These are phyloP conservation scores for Pterocles burchelli DNA, from an alignment of 2,113 vertebrate species.

Conservation along the genomic window DNA sequence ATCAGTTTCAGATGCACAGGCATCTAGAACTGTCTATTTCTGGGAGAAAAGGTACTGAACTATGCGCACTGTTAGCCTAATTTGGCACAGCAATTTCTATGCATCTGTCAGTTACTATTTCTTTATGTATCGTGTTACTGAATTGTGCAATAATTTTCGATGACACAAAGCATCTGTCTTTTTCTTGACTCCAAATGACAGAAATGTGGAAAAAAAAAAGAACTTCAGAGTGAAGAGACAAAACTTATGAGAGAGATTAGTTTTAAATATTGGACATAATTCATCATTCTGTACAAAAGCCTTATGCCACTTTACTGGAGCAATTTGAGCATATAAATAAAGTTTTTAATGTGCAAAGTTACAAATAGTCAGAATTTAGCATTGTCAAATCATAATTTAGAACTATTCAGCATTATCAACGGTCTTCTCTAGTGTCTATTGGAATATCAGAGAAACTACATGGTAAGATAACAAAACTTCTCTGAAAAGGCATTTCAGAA, in stretches of 20 bases:
- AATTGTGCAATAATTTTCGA: not conserved
- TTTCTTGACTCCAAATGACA: slow-evolving; percentile 11
- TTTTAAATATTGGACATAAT: slow-evolving; percentile 29
- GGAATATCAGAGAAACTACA: slow-evolving; percentile 34
- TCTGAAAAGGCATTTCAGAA: slow-evolving; percentile 37
- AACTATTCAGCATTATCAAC: slow-evolving; percentile 30
- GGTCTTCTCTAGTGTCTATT: slow-evolving; percentile 18
- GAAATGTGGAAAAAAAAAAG: not conserved
- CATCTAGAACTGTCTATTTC: not conserved
- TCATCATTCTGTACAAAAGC: slow-evolving; percentile 1
- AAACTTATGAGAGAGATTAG: slow-evolving; percentile 6
- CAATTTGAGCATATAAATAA: not conserved
- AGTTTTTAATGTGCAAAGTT: slow-evolving; percentile 3
- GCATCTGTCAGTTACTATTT: not conserved
- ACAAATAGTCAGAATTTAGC: slow-evolving; percentile 14
- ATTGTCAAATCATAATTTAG: not conserved
- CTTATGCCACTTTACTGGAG: slow-evolving; percentile 9
- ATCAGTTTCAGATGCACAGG: not conserved
- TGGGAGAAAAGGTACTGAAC: not conserved
- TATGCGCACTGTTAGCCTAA: not conserved
- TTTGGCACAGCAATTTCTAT: not conserved
- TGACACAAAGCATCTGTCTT: not conserved
- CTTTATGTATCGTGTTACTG: not conserved
- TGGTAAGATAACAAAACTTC: not conserved
- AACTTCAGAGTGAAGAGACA: not conserved